Base-by-base conservation (phyloP, 2,113 vertebrate species). In the Campylomormyrus tamandua region DNA sequence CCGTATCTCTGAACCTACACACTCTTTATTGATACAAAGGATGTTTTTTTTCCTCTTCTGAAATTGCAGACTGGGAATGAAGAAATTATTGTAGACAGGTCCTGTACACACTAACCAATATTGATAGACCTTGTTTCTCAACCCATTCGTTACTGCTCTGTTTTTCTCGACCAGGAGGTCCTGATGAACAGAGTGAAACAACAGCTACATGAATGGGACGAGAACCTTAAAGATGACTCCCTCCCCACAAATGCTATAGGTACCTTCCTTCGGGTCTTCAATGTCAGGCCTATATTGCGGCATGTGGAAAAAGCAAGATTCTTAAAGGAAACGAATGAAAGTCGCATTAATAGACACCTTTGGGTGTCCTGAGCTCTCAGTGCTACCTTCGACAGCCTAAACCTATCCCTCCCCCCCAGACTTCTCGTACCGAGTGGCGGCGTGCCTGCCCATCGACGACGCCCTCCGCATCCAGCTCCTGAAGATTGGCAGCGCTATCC, bases 381-480 rank as follows among this genome's bases (percentile, higher is more conserved):
- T 11, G 3, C 21, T 35, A 5, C 24, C 21, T 88, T 83, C 53
- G 85, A 27, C 31, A 84, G 24, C 17, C 77, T 84, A 35, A 87
- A 89, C 56, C 74, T 39, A 53, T 87, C 89, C 46, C 90, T 89
- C 90, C 52, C 91, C 91, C 93, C 27, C 90, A 99, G 98, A 99
- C 94, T 99, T 99, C 93, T 99, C 98, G 48, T 99, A 99, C 94
- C 96, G 98, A 93, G 98, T 99, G 53, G 98, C 98, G 2, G 98
- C 98, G 35, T 99, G 98, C 93, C 96, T 99, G 91, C 98, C 98
- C 19, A 99, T 99, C 56, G 98, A 99, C 17, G 97, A 99, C 58
- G 96, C 94, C 2, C 93, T 99, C 21, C 94, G 98, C 90, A 97
- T 99, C 66, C 98, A 99, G 93, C 94, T 99, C 90, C 96, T 99